Evolutionary conservation across 2,888 invertebrate species (phyloP).

Genomic region (Sphecodes monilicornis): DNA sequence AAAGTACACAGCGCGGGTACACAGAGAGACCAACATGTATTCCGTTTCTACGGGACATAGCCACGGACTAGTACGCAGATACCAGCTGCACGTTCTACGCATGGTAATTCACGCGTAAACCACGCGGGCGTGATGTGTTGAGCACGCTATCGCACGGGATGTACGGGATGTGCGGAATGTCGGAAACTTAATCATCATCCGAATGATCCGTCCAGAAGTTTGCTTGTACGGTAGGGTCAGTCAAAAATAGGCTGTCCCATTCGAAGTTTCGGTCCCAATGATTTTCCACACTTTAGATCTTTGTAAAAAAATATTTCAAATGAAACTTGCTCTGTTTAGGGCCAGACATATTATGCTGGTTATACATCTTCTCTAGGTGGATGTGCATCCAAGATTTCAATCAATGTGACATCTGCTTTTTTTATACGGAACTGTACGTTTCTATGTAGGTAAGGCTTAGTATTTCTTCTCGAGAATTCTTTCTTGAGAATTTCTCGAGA

Average conservation of each 20-base stretch:
- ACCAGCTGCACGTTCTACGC: slow-evolving; percentile 6
- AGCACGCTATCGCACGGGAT: neutral
- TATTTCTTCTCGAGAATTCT: no score
- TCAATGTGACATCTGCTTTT: neutral
- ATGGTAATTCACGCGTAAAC: slow-evolving; percentile 39
- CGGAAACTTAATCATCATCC: neutral
- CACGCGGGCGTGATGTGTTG: neutral
- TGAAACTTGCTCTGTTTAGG: neutral
- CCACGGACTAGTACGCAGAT: neutral
- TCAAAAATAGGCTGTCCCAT: neutral
- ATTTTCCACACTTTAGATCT: neutral
- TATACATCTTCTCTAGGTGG: no score
- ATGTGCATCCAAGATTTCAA: neutral
- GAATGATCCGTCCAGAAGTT: neutral
- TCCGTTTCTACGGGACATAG: slow-evolving; percentile 8
- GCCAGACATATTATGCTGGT: no score
- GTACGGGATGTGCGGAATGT: neutral
- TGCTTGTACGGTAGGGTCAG: neutral
- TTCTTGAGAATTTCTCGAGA: no score
- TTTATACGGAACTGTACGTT: neutral
- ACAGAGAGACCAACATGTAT: slow-evolving; percentile 9
- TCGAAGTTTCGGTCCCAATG: neutral
- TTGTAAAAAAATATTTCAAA: no score
- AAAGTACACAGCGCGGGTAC: slow-evolving; percentile 32
- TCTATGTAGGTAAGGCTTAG: no score